Base-by-base conservation (phyloP, 2,113 vertebrate genomes). In the Xenopus borealis region DNA sequence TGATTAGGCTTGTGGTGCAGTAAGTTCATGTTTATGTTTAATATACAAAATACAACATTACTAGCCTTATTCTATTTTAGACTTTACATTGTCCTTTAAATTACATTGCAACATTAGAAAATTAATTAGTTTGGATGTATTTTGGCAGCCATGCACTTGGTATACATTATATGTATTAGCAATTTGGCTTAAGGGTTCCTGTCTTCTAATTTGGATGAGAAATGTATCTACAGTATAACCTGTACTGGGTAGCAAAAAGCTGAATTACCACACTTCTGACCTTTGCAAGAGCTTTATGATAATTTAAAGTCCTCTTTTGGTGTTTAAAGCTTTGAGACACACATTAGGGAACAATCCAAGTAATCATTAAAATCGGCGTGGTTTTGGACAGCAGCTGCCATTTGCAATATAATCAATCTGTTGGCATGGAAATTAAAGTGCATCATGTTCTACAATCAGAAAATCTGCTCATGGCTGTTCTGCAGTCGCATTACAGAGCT, bases 331-430 rank as follows among this genome's bases (percentile, higher is more conserved):
- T 63, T 10, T 69, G 62, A 52, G 59, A 58, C 44, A 27, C 58
- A 55, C 58, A 64, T 76, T 69, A 69, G 46, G 59, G 62, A 63
- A 7, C 73, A 6, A 62, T 62, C 73, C 68, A 69, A 75, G 66
- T 75, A 23, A 69, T 75, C 66, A 76, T 76, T 69, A 76, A 55
- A 76, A 76, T 76, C 30, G 53, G 66, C 23, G 27, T 45, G 44
- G 50, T 76, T 76, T 63, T 69, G 66, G 73, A 63, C 66, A 55
- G 46, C 73, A 76, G 23, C 66, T 69, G 47, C 73, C 46, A 27
- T 69, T 63, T 55, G 57, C 62, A 33, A 66, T 55, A 63, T 44
- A 69, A 69, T 76, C 73, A 76, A 69, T 76, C 59, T 76, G 58
- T 44, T 69, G 73, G 69, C 62, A 59, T 63, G 66, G 12, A 76